phyloP scores from a whole-genome alignment of 2,888 invertebrate genomes.

The Urechis unicinctus region DNA sequence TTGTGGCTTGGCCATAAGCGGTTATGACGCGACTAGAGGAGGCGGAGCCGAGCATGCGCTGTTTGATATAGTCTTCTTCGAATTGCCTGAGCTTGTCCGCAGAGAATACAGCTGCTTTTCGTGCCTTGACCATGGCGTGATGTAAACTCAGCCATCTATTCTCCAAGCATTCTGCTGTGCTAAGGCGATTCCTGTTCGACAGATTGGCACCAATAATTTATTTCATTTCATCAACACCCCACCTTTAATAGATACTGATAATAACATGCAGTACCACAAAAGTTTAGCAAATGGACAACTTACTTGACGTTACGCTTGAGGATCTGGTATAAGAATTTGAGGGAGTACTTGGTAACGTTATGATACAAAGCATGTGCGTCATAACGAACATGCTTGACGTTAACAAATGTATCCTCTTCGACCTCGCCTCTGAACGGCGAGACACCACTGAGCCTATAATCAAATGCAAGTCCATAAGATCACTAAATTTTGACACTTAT shows the following conservation, averaged over 20 bases:
- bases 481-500: neutral
- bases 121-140: constrained; percentile 86
- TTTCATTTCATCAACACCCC: neutral
- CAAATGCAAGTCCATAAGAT: neutral
- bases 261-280: neutral
- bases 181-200: constrained; percentile 75
- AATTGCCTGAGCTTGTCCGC: constrained; percentile 57
- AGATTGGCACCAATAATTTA: neutral
- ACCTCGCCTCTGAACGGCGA: constrained; percentile 83
- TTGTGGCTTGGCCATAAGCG: constrained; percentile 12
- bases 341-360: constrained; percentile 87
- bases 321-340: constrained; percentile 88
- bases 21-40: constrained; percentile 4
- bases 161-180: constrained; percentile 88
- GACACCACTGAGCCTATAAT: constrained; percentile 70
- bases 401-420: constrained; percentile 69
- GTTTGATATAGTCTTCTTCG: constrained; percentile 71
- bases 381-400: constrained; percentile 85
- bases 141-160: constrained; percentile 91
- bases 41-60: constrained; percentile 50
- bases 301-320: constrained; percentile 62
- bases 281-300: constrained; percentile 1
- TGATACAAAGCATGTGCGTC: constrained; percentile 90
- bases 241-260: too few relatives aligned
- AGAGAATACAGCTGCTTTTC: constrained; percentile 80